These are phyloP conservation scores for Mormyrus proboscirostris DNA, from an alignment of 2,797 vertebrate species.

Conservation along the genomic window DNA sequence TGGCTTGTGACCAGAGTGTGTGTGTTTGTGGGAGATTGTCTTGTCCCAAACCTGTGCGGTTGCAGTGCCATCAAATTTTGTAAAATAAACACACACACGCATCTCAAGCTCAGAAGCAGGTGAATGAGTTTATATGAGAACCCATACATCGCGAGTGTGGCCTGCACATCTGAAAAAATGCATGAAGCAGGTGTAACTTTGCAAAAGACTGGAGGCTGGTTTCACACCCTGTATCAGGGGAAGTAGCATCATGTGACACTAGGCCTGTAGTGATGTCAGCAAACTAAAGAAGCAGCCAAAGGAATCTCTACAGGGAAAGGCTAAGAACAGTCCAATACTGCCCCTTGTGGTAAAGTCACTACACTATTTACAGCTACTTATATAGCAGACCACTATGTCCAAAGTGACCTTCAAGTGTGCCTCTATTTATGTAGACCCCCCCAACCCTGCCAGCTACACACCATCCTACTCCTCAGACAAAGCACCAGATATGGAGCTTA, in stretches of 20 bases:
- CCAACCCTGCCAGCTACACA: background rate
- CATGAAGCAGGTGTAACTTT: background rate
- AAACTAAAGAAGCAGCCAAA: background rate
- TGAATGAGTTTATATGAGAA: background rate
- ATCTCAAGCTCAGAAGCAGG: background rate
- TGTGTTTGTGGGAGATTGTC: background rate
- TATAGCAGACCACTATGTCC: background rate
- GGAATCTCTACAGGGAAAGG: background rate
- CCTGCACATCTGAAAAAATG: background rate
- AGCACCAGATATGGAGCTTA: background rate
- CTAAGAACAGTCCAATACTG: background rate
- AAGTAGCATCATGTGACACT: background rate
- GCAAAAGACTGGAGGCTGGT: background rate
- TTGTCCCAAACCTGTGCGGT: background rate
- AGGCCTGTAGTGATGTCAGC: background rate
- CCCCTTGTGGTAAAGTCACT: background rate
- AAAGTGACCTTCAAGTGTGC: background rate
- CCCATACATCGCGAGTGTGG: background rate
- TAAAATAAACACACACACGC: background rate
- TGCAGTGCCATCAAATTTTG: background rate
- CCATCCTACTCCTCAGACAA: background rate
- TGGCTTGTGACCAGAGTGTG: background rate
- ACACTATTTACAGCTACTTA: background rate
- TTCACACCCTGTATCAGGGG: background rate
- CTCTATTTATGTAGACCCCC: background rate